These are phyloP conservation scores for Hemiprocne comata DNA, from an alignment of 2,113 vertebrate genomes.

Conservation along the genomic window DNA sequence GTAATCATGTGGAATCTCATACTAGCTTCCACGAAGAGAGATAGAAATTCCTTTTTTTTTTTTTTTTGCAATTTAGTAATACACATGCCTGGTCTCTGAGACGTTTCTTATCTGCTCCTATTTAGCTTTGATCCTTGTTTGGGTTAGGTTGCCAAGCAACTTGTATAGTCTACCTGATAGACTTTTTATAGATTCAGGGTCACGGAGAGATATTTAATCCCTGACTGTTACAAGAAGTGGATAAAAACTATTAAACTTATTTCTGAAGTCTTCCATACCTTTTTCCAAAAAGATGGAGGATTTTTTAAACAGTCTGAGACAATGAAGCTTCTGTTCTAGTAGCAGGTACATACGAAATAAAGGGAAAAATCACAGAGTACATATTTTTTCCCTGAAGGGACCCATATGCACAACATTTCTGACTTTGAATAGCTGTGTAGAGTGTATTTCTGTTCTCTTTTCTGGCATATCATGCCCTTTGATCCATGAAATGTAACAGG, in stretches of 20 bases:
- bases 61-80: background rate
- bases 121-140: slow-evolving; percentile 17
- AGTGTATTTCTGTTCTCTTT: background rate
- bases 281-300: background rate
- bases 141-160: slow-evolving; percentile 34
- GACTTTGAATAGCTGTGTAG: background rate
- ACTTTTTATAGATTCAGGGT: background rate
- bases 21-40: background rate
- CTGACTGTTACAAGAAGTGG: background rate
- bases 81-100: background rate
- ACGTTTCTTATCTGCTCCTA: background rate
- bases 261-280: background rate
- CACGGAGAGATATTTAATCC: slow-evolving; percentile 11
- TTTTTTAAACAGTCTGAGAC: background rate
- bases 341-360: background rate
- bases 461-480: slow-evolving; percentile 2
- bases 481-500: slow-evolving; percentile 30
- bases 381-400: slow-evolving; percentile 53
- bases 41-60: background rate
- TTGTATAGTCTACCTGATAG: slow-evolving; percentile 14
- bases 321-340: background rate
- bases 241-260: slow-evolving; percentile 4
- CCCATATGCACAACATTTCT: slow-evolving; percentile 33
- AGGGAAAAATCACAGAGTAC: slow-evolving; percentile 10
- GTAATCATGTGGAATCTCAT: background rate